Conservation (phyloP, 2,797 vertebrate genomes). For the Morelia viridis region DNA sequence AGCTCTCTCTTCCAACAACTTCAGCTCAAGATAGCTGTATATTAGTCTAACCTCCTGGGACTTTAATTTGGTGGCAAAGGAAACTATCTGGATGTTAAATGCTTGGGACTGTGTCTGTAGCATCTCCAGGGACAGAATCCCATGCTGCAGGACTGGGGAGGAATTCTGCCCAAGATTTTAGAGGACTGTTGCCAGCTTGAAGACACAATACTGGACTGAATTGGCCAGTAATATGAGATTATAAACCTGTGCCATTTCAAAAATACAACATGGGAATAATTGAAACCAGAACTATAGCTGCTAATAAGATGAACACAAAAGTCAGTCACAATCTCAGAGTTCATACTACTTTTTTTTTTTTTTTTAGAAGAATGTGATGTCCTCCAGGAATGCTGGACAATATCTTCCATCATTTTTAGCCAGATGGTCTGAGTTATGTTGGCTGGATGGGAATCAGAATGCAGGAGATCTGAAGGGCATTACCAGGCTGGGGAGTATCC, state of each 20-base stretch:
- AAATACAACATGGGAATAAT: not conserved
- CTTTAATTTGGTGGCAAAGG: not conserved
- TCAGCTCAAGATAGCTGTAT: not conserved
- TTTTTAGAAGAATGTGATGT: not conserved
- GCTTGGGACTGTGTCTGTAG: not conserved
- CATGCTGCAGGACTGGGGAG: not conserved
- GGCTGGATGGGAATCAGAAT: not conserved
- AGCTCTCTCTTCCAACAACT: not conserved
- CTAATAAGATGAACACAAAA: not conserved
- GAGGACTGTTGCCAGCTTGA: not conserved
- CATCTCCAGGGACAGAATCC: not conserved
- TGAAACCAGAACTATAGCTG: not conserved
- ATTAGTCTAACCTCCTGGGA: not conserved
- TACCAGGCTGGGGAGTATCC: not conserved
- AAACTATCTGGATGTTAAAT: not conserved
- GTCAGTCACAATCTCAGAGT: not conserved
- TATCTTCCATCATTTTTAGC: not conserved
- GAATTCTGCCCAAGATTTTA: not conserved
- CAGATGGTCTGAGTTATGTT: not conserved
- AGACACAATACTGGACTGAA: not conserved
- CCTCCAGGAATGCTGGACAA: not conserved
- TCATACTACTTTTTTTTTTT: not conserved
- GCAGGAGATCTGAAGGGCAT: not conserved
- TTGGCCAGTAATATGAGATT: not conserved
- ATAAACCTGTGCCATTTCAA: not conserved